These are phyloP conservation scores for Sycophaga agraensis DNA, from an alignment of 1,140 invertebrate genomes.

Conservation along the genomic window DNA sequence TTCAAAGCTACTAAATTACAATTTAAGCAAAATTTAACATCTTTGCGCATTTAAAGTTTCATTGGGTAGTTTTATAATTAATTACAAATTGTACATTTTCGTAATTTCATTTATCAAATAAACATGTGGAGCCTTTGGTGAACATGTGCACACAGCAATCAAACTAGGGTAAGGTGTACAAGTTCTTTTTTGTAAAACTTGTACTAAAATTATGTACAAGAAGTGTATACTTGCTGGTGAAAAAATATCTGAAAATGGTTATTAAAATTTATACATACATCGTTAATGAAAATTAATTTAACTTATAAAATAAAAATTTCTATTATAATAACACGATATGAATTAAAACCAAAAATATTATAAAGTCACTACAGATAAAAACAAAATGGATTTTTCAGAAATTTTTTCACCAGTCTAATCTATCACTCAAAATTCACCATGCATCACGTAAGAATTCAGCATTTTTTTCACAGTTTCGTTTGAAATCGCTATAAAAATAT, in stretches of 20 bases:
- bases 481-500: constrained; percentile 30
- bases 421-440: constrained; percentile 16
- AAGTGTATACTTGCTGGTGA: constrained; percentile 8
- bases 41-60: constrained; percentile 10
- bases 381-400: not conserved
- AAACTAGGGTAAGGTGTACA: constrained; percentile 13
- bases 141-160: constrained; percentile 21
- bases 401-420: constrained; percentile 21
- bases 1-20: constrained; percentile 15
- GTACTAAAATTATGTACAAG: constrained; percentile 29
- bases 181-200: constrained; percentile 19
- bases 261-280: not conserved
- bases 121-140: constrained; percentile 23
- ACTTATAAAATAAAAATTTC: no score
- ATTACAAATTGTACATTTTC: constrained; percentile 24
- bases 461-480: constrained; percentile 7
- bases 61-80: not conserved
- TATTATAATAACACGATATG: no score
- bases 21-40: constrained; percentile 13
- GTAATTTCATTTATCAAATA: not conserved
- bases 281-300: no score
- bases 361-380: not conserved
- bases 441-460: constrained; percentile 8
- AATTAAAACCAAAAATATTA: not conserved
- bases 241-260: constrained; percentile 20